phyloP scores from a whole-genome alignment of 2,113 vertebrate species.

The Tringa solitaria region DNA sequence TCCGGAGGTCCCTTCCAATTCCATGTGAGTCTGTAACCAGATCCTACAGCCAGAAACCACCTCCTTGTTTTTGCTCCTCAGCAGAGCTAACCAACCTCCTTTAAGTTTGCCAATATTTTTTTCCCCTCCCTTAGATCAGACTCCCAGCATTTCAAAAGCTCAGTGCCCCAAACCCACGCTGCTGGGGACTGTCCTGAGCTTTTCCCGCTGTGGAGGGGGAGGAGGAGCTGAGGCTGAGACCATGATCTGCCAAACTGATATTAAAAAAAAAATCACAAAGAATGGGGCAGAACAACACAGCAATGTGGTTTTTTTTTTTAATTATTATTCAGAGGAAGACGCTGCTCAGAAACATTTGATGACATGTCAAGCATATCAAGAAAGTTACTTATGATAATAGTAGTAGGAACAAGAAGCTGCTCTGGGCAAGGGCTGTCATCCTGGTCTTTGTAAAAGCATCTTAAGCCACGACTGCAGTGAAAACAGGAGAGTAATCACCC shows the following conservation, averaged over 20 bases:
- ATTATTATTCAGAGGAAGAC: neutral
- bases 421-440: neutral
- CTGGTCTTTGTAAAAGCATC: neutral
- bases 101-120: neutral
- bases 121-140: neutral
- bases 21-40: neutral
- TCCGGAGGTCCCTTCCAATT: too few species aligned
- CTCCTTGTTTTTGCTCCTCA: neutral
- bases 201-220: neutral
- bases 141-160: neutral
- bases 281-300: neutral
- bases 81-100: neutral
- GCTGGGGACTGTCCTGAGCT: neutral
- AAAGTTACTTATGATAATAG: neutral
- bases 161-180: accelerated
- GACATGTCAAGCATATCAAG: neutral
- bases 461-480: neutral
- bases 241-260: neutral
- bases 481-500: neutral
- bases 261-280: neutral
- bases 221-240: neutral
- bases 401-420: neutral
- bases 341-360: neutral
- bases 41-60: neutral
- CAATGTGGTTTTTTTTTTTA: neutral